Evolutionary conservation across 2,113 vertebrate species (phyloP).

Genomic region (Atlantisia rogersi): DNA sequence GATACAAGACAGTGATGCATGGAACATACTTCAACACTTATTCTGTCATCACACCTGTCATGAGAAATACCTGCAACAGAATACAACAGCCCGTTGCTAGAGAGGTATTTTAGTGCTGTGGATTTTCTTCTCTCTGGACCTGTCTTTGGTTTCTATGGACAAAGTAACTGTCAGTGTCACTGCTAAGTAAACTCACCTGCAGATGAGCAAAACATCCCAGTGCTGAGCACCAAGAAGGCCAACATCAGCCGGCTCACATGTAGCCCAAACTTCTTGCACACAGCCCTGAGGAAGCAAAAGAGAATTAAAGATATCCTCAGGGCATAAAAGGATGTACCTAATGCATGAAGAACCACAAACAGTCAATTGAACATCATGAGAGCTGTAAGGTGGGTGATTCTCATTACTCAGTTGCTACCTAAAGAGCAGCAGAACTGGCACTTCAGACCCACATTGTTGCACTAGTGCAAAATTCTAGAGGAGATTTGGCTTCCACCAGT

Average conservation of each 20-base stretch:
- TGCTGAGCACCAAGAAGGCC: slow-evolving; percentile 94
- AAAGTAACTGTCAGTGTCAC: neutral
- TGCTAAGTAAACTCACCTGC: slow-evolving; percentile 81
- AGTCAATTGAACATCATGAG: fast-evolving
- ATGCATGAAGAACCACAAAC: neutral
- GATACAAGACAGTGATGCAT: neutral
- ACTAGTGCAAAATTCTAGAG: neutral
- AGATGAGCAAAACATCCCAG: slow-evolving; percentile 96
- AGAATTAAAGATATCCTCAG: neutral
- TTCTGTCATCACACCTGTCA: neutral
- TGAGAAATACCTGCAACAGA: neutral
- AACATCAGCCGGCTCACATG: slow-evolving; percentile 95
- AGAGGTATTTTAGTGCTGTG: neutral
- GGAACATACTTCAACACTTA: neutral
- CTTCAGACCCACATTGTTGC: neutral
- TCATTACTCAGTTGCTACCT: neutral
- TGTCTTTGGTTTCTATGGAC: neutral
- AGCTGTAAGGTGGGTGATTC: neutral
- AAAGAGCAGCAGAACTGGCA: neutral
- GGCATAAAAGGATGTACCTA: neutral
- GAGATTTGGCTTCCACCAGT: neutral
- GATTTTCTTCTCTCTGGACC: neutral
- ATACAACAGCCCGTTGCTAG: neutral
- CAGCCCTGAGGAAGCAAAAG: slow-evolving; percentile 81
- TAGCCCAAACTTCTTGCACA: slow-evolving; percentile 97